These are phyloP conservation scores for Simalia tracyae DNA, from an alignment of 2,797 vertebrate species.

Conservation along the genomic window DNA sequence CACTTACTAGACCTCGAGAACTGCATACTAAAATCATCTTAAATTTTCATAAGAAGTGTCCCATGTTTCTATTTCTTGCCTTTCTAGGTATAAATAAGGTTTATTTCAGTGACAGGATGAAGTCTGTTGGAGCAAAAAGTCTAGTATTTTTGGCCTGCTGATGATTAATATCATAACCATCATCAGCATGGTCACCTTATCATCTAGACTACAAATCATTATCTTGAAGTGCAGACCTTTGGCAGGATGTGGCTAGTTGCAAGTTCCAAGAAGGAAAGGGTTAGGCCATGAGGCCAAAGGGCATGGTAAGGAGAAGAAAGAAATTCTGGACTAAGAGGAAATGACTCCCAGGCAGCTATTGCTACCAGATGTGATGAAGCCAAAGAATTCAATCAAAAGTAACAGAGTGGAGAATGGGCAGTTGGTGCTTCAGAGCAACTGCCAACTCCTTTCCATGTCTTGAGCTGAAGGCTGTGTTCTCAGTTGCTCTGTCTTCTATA, in stretches of 20 bases:
- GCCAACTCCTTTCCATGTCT: too few relatives aligned
- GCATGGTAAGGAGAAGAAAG: too few relatives aligned
- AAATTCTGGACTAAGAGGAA: not conserved
- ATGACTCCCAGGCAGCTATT: not conserved
- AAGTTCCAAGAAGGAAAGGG: not conserved
- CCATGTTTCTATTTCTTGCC: not conserved
- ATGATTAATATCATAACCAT: not conserved
- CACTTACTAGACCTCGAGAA: not conserved
- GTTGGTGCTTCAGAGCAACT: not conserved
- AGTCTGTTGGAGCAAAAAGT: not conserved
- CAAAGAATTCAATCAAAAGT: not conserved
- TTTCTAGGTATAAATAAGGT: too few relatives aligned
- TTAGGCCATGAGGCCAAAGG: not conserved
- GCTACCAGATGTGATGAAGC: not conserved
- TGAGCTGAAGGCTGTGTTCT: too few relatives aligned
- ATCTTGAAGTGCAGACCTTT: not conserved
- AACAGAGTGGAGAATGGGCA: not conserved
- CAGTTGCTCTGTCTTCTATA: too few relatives aligned
- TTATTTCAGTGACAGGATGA: not conserved
- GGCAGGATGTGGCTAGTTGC: not conserved
- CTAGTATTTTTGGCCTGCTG: not conserved
- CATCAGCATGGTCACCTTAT: not conserved
- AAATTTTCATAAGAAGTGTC: not conserved
- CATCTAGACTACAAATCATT: not conserved
- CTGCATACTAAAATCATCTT: not conserved